Conservation (phyloP, 1,140 invertebrate species). For the Cyrtorhinus lividipennis region DNA sequence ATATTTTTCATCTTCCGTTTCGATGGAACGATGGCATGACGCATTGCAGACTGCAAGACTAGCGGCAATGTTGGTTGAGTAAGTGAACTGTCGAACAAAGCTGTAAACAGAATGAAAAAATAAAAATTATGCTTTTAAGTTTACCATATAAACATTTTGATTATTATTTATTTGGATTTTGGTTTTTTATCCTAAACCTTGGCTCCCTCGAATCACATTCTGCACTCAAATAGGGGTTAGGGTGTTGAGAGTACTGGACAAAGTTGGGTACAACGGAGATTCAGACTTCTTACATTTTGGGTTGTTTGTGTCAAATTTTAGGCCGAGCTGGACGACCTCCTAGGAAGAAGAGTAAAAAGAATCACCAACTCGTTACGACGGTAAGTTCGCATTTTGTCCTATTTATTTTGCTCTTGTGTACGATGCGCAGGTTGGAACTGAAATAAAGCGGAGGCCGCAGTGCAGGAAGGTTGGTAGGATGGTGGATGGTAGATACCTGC, state of each 20-base stretch:
- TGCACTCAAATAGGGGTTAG: not conserved
- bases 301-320: slow-evolving; percentile 25
- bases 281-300: slow-evolving; percentile 1
- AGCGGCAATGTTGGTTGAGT: not conserved
- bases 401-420: too few relatives aligned
- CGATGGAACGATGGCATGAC: not conserved
- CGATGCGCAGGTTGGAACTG: too few relatives aligned
- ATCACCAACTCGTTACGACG: slow-evolving; percentile 13
- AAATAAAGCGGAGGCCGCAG: too few relatives aligned
- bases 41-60: not conserved
- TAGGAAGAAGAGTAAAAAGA: slow-evolving; percentile 34
- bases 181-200: slow-evolving; percentile 2
- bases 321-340: slow-evolving; percentile 28
- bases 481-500: too few relatives aligned
- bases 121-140: slow-evolving; percentile 8
- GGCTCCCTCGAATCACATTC: not conserved
- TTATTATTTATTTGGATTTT: slow-evolving; percentile 11
- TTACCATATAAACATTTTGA: not conserved
- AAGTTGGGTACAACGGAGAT: too few relatives aligned
- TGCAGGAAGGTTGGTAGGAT: too few relatives aligned
- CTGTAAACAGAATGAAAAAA: not conserved
- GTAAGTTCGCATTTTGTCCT: too few relatives aligned
- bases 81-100: not conserved
- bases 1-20: not conserved
- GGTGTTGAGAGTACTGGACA: not conserved